phyloP scores from a whole-genome alignment of 2,888 invertebrate genomes.

The Catocala sponsa region DNA sequence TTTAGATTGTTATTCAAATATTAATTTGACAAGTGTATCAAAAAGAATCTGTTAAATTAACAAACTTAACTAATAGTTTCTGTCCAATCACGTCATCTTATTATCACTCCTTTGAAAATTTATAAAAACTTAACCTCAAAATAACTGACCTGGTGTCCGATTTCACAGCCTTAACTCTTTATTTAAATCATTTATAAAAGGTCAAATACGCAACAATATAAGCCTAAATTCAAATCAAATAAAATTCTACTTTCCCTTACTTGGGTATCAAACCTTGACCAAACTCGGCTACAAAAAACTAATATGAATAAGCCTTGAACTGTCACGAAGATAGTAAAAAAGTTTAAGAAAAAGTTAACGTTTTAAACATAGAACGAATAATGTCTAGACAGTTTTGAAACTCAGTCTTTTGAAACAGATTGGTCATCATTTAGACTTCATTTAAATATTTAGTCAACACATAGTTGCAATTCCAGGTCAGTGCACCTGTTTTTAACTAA shows the following conservation, averaged over 20 bases:
- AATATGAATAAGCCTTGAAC: constrained; percentile 31
- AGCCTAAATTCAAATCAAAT: neutral
- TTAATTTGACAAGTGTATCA: too few species aligned
- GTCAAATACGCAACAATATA: constrained; percentile 1
- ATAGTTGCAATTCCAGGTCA: constrained; percentile 12
- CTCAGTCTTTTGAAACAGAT: neutral
- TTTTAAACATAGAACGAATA: constrained; percentile 7
- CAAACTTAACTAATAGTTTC: too few species aligned
- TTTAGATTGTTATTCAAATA: too few species aligned
- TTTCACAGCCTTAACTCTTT: too few species aligned
- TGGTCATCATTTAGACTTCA: neutral
- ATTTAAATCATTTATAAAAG: constrained; percentile 1
- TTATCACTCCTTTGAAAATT: too few species aligned
- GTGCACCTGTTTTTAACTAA: constrained; percentile 2
- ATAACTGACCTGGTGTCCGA: too few species aligned
- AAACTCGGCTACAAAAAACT: constrained; percentile 17
- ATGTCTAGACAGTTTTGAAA: constrained; percentile 22
- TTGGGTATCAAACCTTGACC: constrained; percentile 29
- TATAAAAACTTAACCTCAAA: too few species aligned
- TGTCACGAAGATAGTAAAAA: constrained; percentile 10
- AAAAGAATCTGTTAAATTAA: too few species aligned
- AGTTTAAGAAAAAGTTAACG: neutral
- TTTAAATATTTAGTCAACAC: constrained; percentile 7
- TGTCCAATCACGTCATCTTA: too few species aligned
- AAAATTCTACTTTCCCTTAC: constrained; percentile 28